Conservation (phyloP, 2,113 vertebrate species). For the Pipa parva region DNA sequence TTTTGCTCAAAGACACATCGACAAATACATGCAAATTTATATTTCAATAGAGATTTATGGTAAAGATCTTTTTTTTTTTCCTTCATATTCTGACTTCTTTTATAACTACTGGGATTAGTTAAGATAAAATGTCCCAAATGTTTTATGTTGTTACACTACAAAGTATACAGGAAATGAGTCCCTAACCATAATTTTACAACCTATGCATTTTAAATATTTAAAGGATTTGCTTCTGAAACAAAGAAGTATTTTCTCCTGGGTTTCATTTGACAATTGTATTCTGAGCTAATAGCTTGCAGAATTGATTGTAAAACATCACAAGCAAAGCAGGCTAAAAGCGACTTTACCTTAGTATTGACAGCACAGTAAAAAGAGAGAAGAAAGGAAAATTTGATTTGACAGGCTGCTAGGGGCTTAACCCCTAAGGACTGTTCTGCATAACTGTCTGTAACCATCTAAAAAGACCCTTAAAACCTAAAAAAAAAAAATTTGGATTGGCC, state of each 20-base stretch:
- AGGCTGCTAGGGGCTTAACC: background rate
- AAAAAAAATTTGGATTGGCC: too few relatives aligned
- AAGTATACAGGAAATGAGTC: slow-evolving; percentile 57
- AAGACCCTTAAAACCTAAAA: too few relatives aligned
- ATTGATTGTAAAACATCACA: slow-evolving; percentile 62
- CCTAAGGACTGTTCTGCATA: too few relatives aligned
- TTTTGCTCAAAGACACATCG: slow-evolving; percentile 32
- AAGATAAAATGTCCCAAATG: slow-evolving; percentile 6
- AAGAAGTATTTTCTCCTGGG: slow-evolving; percentile 54
- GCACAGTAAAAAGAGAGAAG: background rate
- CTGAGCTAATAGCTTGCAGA: slow-evolving; percentile 59
- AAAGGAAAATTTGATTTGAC: background rate
- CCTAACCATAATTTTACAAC: slow-evolving; percentile 62
- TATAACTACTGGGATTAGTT: background rate
- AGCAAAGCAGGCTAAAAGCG: background rate
- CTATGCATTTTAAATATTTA: slow-evolving; percentile 63
- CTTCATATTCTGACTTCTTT: slow-evolving; percentile 23
- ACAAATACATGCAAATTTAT: slow-evolving; percentile 46
- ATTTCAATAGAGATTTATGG: slow-evolving; percentile 10
- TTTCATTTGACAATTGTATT: slow-evolving; percentile 58
- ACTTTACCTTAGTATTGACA: background rate
- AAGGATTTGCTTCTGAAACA: slow-evolving; percentile 56
- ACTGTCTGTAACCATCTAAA: background rate
- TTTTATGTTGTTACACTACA: slow-evolving; percentile 45
- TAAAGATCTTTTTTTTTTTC: slow-evolving; percentile 19